phyloP scores from a whole-genome alignment of 1,140 invertebrate genomes.

The Drosophila punjabiensis region DNA sequence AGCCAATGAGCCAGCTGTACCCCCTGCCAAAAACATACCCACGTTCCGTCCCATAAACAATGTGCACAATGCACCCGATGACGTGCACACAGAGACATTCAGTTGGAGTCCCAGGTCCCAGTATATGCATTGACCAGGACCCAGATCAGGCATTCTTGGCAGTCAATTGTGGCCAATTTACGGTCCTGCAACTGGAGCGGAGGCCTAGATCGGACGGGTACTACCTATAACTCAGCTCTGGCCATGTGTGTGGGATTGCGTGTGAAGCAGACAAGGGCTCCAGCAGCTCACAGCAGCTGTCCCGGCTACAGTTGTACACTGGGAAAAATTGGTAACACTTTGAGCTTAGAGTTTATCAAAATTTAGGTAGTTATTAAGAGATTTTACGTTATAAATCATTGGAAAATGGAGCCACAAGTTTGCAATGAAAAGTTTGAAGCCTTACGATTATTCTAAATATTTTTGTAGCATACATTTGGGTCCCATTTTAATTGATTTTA shows the following conservation, averaged over 20 bases:
- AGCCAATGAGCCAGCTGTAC: conserved; percentile 29
- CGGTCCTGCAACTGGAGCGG: conserved; percentile 63
- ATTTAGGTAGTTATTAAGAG: background rate
- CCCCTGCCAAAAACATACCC: background rate
- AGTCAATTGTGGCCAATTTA: conserved; percentile 77
- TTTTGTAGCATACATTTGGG: no score
- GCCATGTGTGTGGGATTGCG: conserved; percentile 66
- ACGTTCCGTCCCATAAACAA: conserved; percentile 11
- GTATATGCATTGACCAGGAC: background rate
- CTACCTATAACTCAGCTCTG: conserved; percentile 54
- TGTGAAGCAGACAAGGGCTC: conserved; percentile 52
- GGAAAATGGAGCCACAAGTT: background rate
- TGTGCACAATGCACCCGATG: conserved; percentile 35
- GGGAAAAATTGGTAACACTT: background rate
- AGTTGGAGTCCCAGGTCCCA: conserved; percentile 13
- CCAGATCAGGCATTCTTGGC: conserved; percentile 40
- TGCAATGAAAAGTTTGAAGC: background rate
- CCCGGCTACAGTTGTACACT: conserved; percentile 22
- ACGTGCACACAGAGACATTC: conserved; percentile 23
- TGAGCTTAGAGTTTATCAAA: background rate
- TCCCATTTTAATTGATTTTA: no score
- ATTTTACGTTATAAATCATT: background rate
- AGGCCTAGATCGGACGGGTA: conserved; percentile 23
- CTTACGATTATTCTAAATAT: no score
- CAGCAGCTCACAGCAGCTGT: conserved; percentile 53